Evolutionary conservation across 1,140 invertebrate genomes (phyloP), one percentile per base, ranked within the genome.

Genomic region (Orchesella cincta): DNA sequence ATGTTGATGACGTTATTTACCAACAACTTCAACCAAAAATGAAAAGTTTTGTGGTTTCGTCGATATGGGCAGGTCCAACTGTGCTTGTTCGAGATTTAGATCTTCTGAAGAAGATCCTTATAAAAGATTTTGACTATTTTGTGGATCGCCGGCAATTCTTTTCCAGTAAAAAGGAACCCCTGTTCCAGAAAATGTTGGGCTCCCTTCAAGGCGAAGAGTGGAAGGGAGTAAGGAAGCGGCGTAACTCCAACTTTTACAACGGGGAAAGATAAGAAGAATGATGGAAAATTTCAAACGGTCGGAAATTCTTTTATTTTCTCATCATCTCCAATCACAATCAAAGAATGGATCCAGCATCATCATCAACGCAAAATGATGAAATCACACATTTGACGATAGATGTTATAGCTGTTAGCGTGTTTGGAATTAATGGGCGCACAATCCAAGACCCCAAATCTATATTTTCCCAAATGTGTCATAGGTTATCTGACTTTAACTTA

Each of bases 161-260:
- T 23, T 14, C 3, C 3, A 23, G 23, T 3, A 5, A 8, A 14
- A 57, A 57, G 52, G 8, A 8, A 3, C 52, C 54, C 5, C 1
- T 71, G 8, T 20, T 57, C 26, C 51, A 12, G 26, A 75, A 62
- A 33, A 75, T 57, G 46, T 16, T 75, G 5, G 8, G 26, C 2
- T 16, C 12, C 31, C 23, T n/a, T n/a, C n/a, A 18, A 36, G 3
- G 87, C 85, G 0, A 85, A 86, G 35, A 82, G 83, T 34, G 90
- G 90, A 90, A 88, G 87, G 81, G 83, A 86, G 1, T 78, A 89
- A 1, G 83, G 90, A 36, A 83, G 84, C n/a, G 89, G 90, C 70
- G 82, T 90, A 51, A 88, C 88, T 14, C 89, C 89, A 12, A 85
- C 88, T 12, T 91, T 91, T 82, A 88, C 89, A 0, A 84, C 76